Percentiles rank a stretch among this genome's conserved stretches.
These are phyloP conservation scores for Lanius ludovicianus DNA, from an alignment of 2,113 vertebrate species.

Conservation along the genomic window DNA sequence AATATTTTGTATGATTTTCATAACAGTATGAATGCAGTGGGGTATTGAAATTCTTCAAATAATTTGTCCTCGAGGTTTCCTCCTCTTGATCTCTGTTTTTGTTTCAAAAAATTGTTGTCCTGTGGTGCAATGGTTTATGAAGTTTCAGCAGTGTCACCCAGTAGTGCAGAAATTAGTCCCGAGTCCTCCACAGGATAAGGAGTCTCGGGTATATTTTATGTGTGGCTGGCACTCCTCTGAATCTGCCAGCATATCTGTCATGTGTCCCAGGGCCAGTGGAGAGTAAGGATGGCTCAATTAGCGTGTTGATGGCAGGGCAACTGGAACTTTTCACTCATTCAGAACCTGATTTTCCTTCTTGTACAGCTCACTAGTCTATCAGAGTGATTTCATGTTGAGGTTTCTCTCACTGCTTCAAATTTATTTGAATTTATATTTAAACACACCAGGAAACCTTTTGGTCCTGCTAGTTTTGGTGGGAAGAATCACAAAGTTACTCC, in stretches of 20 bases:
- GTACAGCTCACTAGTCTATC: neutral
- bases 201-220: neutral
- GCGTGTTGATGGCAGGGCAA: neutral
- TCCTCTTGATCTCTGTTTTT: neutral
- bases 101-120: neutral
- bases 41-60: neutral
- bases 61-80: neutral
- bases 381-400: neutral
- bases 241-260: neutral
- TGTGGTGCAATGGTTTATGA: neutral
- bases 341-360: neutral
- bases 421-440: neutral
- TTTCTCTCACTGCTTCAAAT: neutral
- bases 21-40: neutral
- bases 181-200: neutral
- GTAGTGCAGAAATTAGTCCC: neutral
- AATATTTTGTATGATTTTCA: neutral
- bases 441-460: neutral
- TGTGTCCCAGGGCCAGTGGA: neutral
- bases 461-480: neutral
- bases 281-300: neutral
- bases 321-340: neutral
- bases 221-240: neutral
- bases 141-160: neutral
- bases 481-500: neutral